Conservation (phyloP, 2,888 invertebrate species). For the Choreutis nemorana region DNA sequence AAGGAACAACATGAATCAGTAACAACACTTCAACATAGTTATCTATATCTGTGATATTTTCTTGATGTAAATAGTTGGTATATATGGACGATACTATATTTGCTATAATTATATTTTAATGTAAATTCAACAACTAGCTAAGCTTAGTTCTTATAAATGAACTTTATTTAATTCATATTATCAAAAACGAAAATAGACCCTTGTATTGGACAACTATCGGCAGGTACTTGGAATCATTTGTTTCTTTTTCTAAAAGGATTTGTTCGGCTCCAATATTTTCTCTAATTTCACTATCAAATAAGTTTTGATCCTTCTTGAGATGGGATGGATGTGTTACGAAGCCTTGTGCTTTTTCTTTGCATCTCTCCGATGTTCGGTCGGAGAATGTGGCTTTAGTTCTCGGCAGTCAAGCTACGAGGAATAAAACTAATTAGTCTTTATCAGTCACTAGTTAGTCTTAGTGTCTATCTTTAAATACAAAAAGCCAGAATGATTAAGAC, state of each 20-base stretch:
- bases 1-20: too few relatives aligned
- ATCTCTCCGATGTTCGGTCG: constrained; percentile 62
- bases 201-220: too few relatives aligned
- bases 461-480: too few relatives aligned
- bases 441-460: too few relatives aligned
- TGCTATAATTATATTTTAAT: constrained; percentile 7
- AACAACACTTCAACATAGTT: too few relatives aligned
- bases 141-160: neutral
- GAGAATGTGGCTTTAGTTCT: constrained; percentile 72
- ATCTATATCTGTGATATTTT: constrained; percentile 4
- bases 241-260: too few relatives aligned
- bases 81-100: constrained; percentile 10
- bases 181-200: too few relatives aligned
- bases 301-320: constrained; percentile 26
- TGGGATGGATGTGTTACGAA: constrained; percentile 57
- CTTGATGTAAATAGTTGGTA: constrained; percentile 4
- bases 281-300: constrained; percentile 21
- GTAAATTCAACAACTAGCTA: constrained; percentile 2
- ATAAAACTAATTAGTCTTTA: constrained; percentile 7
- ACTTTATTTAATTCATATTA: constrained; percentile 3
- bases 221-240: too few relatives aligned
- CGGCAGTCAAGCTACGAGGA: constrained; percentile 69
- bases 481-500: too few relatives aligned
- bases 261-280: constrained; percentile 9
- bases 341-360: constrained; percentile 75